Evolutionary conservation across 2,797 vertebrate genomes (phyloP), one percentile per base, ranked within the genome.

Genomic region (Xenops minutus): DNA sequence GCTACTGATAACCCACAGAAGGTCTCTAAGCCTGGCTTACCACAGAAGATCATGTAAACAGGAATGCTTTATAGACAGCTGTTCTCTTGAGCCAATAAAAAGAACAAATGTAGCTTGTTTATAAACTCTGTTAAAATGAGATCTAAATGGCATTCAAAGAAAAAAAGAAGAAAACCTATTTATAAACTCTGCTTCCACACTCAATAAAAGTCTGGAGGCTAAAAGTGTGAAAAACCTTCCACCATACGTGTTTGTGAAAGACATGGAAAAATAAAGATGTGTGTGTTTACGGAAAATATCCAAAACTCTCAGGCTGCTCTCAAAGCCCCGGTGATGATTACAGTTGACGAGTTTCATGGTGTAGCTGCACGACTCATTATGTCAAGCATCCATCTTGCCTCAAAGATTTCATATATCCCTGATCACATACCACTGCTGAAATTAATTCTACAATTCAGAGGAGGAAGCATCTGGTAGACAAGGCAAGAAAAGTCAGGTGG

Each of bases 171-270:
- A n/a, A 68, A 8, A 54, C 44, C 43, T 96, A 95, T 95, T 96
- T 96, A 95, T 95, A 96, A 95, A 93, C 66, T 87, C 49, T 90
- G 58, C 56, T 93, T 96, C 91, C 81, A 75, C 75, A 76, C 88
- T 93, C 92, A 96, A 82, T 95, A 95, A 59, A 96, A 95, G 85
- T 88, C 62, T 93, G 66, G 74, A 95, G 91, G 87, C 89, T 96
- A 93, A 88, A 95, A 93, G 87, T 79, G 94, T 81, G 87, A 96
- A 95, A 97, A 96, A 39, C 62, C 74, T 95, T 94, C 68, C 17
- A 76, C 74, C 72, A 83, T 85, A 77, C 6, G 36, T 36, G 17
- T 71, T 88, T 78, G 29, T 14, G 85, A 94, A 96, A 89, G 74
- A 91, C 64, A 79, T n/a, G 55, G 74, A 83, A 96, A 95, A 96